phyloP scores from a whole-genome alignment of 2,113 vertebrate species.

The Semnopithecus entellus region DNA sequence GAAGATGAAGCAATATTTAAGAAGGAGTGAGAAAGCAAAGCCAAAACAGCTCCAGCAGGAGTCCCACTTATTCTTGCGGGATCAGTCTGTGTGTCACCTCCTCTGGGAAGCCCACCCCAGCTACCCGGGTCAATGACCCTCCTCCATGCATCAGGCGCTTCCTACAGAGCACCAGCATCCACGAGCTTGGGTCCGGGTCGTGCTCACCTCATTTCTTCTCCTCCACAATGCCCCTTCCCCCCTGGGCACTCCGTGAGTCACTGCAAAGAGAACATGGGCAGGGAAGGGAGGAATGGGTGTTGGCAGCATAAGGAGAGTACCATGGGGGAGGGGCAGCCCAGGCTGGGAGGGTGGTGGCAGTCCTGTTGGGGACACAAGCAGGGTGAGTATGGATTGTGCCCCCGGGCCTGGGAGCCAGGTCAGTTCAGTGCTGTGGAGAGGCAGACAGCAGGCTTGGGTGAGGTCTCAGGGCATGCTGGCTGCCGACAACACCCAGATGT shows the following conservation, averaged over 20 bases:
- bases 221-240: fast-evolving
- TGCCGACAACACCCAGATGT: fast-evolving
- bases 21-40: not conserved
- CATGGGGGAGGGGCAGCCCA: not conserved
- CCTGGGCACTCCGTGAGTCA: fast-evolving
- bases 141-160: fast-evolving
- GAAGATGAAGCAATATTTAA: not conserved
- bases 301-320: not conserved
- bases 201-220: fast-evolving
- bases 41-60: not conserved
- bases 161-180: fast-evolving
- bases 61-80: not conserved
- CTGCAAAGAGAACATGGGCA: not conserved
- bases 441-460: fast-evolving
- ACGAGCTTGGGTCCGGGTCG: not conserved
- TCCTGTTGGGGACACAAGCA: too few relatives aligned
- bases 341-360: not conserved
- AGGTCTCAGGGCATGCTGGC: not conserved
- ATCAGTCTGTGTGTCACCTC: not conserved
- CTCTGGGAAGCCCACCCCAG: not conserved
- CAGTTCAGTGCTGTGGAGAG: not conserved
- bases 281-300: not conserved
- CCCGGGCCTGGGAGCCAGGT: too few relatives aligned
- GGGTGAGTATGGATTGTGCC: not conserved
- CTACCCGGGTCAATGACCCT: not conserved